A percentile compares a stretch with the other conserved stretches of the same genome.
phyloP scores from a whole-genome alignment of 2,113 vertebrate species.

The Pogona vitticeps region DNA sequence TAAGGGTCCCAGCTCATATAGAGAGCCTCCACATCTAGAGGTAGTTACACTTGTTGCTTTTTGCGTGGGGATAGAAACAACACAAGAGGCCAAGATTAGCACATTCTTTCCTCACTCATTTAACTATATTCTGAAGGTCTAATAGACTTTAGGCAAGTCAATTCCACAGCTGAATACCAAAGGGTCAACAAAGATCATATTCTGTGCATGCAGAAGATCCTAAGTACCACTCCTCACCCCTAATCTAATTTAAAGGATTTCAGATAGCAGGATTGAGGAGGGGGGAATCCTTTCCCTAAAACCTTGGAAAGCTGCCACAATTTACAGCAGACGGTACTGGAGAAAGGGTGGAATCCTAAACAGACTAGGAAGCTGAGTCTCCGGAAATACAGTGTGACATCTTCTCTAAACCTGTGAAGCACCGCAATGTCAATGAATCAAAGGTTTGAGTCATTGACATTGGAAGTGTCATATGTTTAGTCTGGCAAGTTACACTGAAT shows the following conservation, averaged over 20 bases:
- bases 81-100: no score
- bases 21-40: no score
- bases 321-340: not conserved
- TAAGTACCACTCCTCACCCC: no score
- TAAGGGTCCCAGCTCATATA: no score
- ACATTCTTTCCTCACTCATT: no score
- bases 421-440: not conserved
- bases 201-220: not conserved
- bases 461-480: not conserved
- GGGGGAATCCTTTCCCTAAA: not conserved
- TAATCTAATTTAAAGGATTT: not conserved
- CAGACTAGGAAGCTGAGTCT: not conserved
- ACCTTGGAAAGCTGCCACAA: not conserved
- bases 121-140: no score
- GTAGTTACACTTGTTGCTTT: no score
- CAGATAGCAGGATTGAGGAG: not conserved
- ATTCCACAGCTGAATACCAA: not conserved
- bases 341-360: not conserved
- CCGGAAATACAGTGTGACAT: not conserved
- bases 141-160: not conserved
- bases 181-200: not conserved
- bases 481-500: not conserved
- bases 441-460: not conserved
- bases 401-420: not conserved
- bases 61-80: no score